Percentiles rank a stretch among this genome's conserved stretches.
phyloP scores from a whole-genome alignment of 2,888 invertebrate genomes.

The Polymixis lichenea region DNA sequence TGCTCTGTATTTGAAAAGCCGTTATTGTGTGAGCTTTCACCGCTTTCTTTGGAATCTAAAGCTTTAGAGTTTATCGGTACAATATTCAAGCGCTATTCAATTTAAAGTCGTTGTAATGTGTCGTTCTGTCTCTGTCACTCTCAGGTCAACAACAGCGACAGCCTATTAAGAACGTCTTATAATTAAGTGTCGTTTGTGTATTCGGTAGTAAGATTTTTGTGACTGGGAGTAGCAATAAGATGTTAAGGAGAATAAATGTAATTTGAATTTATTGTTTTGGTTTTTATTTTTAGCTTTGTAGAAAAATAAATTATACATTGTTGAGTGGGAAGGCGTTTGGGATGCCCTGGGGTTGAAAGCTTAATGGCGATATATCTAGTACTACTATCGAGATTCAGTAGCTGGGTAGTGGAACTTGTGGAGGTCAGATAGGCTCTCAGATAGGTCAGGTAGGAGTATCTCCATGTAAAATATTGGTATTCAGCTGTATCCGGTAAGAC shows the following conservation, averaged over 20 bases:
- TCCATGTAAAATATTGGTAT: too few species aligned
- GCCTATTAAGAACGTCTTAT: not conserved
- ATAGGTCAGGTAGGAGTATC: too few species aligned
- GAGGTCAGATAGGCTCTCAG: not conserved
- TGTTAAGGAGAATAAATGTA: constrained; percentile 30
- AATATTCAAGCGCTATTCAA: not conserved
- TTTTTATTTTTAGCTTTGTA: not conserved
- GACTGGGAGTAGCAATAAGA: not conserved
- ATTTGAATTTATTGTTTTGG: constrained; percentile 6
- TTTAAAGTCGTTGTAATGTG: not conserved
- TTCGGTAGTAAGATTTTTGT: constrained; percentile 12
- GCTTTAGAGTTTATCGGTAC: not conserved
- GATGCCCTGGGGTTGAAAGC: not conserved
- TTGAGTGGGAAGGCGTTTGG: not conserved
- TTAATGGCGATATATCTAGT: not conserved
- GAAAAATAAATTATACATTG: not conserved
- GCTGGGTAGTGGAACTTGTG: not conserved
- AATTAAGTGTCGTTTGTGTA: not conserved
- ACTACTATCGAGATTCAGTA: not conserved
- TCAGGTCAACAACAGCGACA: not conserved
- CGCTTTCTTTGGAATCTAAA: not conserved
- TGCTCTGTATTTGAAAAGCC: not conserved
- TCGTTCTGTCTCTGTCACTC: not conserved
- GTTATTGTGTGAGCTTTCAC: not conserved
- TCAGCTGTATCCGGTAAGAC: not conserved